These are phyloP conservation scores for Agonum fuliginosum DNA, from an alignment of 2,888 invertebrate genomes.

Conservation along the genomic window DNA sequence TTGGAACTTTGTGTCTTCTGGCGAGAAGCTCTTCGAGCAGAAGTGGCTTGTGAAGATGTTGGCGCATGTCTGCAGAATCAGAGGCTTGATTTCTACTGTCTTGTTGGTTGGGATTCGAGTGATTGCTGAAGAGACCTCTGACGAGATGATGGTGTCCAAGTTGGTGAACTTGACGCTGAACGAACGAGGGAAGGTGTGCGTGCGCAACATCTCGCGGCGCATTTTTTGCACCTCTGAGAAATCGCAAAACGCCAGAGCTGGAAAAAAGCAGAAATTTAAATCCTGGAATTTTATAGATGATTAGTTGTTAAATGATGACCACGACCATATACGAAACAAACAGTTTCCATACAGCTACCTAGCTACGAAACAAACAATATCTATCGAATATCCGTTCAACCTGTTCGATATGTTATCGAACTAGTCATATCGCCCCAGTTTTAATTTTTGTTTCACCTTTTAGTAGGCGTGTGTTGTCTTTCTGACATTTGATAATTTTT, in stretches of 20 bases:
- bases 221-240: constrained; percentile 80
- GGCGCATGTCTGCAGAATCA: constrained; percentile 75
- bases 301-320: no score
- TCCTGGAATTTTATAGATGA: no score
- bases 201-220: constrained; percentile 76
- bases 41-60: constrained; percentile 79
- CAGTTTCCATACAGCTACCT: no score
- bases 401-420: no score
- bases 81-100: constrained; percentile 71
- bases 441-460: no score
- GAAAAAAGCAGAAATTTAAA: constrained; percentile 63
- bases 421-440: no score
- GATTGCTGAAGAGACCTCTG: constrained; percentile 70
- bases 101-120: constrained; percentile 65
- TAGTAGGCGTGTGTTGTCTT: no score
- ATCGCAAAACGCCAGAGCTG: constrained; percentile 82
- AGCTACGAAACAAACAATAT: no score
- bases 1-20: constrained; percentile 72
- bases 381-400: no score
- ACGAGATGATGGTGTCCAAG: constrained; percentile 73
- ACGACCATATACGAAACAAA: no score
- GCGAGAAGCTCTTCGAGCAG: constrained; percentile 74
- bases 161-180: constrained; percentile 75
- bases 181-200: constrained; percentile 77
- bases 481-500: no score